Evolutionary conservation across 2,113 vertebrate species (phyloP).

Genomic region (Regulus satrapa): DNA sequence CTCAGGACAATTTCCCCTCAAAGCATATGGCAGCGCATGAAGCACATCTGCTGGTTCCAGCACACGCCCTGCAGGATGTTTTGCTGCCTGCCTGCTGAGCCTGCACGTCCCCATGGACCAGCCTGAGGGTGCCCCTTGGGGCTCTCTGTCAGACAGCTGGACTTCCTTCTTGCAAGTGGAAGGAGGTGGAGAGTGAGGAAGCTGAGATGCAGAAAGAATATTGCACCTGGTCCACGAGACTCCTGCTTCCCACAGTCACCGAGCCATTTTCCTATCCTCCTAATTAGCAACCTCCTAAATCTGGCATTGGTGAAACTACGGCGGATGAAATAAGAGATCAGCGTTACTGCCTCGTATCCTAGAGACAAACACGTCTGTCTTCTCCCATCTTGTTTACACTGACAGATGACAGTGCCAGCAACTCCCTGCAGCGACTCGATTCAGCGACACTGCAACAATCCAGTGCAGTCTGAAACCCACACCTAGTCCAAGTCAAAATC

Average conservation of each 20-base stretch:
- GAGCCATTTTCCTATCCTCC: background rate
- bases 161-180: background rate
- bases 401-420: background rate
- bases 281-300: background rate
- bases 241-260: background rate
- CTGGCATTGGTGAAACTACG: accelerated
- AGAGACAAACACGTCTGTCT: background rate
- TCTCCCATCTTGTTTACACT: background rate
- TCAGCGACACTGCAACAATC: background rate
- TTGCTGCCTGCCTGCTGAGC: accelerated
- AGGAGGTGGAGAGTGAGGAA: background rate
- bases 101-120: background rate
- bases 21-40: accelerated
- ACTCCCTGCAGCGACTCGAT: background rate
- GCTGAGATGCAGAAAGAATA: background rate
- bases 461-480: background rate
- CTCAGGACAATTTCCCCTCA: background rate
- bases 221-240: accelerated
- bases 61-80: background rate
- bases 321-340: background rate
- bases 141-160: background rate
- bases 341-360: background rate
- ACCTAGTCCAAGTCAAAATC: background rate
- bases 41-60: background rate
- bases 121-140: background rate